These are phyloP conservation scores for Centruroides vittatus DNA, from an alignment of 1,140 invertebrate genomes.

Conservation along the genomic window DNA sequence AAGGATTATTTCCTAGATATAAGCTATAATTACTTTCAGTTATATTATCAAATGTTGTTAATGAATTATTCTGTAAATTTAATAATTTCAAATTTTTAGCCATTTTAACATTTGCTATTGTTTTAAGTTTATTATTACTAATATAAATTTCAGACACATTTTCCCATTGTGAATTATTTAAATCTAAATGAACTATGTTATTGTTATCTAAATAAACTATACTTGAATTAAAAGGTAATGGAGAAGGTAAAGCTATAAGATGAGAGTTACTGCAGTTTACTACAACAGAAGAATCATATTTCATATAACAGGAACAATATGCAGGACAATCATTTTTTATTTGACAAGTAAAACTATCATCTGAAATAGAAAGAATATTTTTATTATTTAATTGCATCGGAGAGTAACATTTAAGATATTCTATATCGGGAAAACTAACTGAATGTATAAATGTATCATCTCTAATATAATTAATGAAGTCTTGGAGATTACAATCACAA, in stretches of 20 bases:
- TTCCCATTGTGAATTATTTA: slow-evolving; percentile 19
- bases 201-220: slow-evolving; percentile 39
- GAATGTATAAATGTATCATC: background rate
- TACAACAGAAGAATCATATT: slow-evolving; percentile 30
- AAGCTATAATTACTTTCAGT: slow-evolving; percentile 11
- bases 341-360: slow-evolving; percentile 16
- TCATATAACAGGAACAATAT: slow-evolving; percentile 33
- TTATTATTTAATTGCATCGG: slow-evolving; percentile 6
- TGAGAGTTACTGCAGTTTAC: slow-evolving; percentile 36
- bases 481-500: slow-evolving; percentile 41
- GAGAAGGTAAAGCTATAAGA: slow-evolving; percentile 7
- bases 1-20: slow-evolving; percentile 42
- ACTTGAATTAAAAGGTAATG: slow-evolving; percentile 21
- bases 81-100: slow-evolving; percentile 12
- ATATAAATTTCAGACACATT: slow-evolving; percentile 31
- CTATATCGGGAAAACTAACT: slow-evolving; percentile 10
- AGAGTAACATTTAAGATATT: slow-evolving; percentile 29
- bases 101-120: slow-evolving; percentile 4
- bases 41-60: slow-evolving; percentile 2
- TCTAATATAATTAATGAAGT: slow-evolving; percentile 7
- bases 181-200: slow-evolving; percentile 29
- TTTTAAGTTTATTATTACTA: slow-evolving; percentile 37
- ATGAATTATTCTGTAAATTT: slow-evolving; percentile 18
- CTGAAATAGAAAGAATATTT: slow-evolving; percentile 17
- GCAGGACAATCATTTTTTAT: slow-evolving; percentile 22